Evolutionary conservation across 2,888 invertebrate genomes (phyloP).

Genomic region (Caenorhabditis sp.): DNA sequence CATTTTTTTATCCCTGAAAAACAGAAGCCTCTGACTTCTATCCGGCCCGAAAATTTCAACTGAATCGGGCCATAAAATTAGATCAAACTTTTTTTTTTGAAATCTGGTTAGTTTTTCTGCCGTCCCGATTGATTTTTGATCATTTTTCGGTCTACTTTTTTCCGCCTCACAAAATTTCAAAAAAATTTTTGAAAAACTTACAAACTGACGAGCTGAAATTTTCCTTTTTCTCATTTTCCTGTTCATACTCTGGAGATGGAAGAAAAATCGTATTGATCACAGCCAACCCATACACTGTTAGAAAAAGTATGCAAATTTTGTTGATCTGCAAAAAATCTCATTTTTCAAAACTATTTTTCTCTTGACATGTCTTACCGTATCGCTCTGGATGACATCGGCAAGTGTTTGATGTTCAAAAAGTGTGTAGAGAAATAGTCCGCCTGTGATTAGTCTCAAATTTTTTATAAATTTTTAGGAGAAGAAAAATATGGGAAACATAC

Average conservation of each 20-base stretch:
- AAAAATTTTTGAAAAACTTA: too few species aligned
- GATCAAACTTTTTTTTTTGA: too few species aligned
- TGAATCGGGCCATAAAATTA: too few species aligned
- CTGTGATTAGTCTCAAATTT: conserved; percentile 11
- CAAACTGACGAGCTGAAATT: background rate
- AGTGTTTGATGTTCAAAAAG: conserved; percentile 8
- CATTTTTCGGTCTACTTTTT: too few species aligned
- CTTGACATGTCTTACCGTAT: too few species aligned
- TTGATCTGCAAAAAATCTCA: background rate
- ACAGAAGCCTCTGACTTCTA: too few species aligned
- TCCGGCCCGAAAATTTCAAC: too few species aligned
- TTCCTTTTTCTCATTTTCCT: background rate
- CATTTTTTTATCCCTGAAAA: too few species aligned
- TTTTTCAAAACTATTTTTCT: conserved; percentile 1
- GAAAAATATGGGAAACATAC: background rate
- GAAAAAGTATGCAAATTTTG: background rate
- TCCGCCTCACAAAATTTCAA: too few species aligned
- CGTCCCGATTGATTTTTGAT: too few species aligned
- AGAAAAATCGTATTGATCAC: conserved; percentile 8
- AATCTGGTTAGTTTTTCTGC: too few species aligned
- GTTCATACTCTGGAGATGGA: background rate
- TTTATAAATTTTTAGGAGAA: background rate
- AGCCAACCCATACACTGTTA: background rate
- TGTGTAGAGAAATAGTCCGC: conserved; percentile 13
- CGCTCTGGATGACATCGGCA: background rate